Percentiles rank a stretch among this genome's conserved stretches.
These are phyloP conservation scores for Tetranychus piercei DNA, from an alignment of 2,888 invertebrate species.

Conservation along the genomic window DNA sequence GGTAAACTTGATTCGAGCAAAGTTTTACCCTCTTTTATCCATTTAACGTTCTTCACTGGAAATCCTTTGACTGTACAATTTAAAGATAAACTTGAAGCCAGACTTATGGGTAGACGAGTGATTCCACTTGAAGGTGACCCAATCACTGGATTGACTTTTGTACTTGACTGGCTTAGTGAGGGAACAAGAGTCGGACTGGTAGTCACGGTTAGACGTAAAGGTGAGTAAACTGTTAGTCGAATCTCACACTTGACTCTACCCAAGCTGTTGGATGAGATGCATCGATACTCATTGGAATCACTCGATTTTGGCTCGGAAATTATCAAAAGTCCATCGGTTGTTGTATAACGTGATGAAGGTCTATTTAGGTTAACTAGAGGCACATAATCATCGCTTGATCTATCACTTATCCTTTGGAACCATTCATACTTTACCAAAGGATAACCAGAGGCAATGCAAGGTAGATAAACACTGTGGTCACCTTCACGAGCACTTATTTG, in stretches of 20 bases:
- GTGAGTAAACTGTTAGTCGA: not conserved
- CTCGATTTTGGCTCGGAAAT: not conserved
- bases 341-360: not conserved
- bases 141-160: too few relatives aligned
- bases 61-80: conserved; percentile 20
- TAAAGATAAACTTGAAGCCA: conserved; percentile 5
- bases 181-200: not conserved
- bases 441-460: conserved; percentile 16
- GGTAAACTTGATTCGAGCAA: not conserved
- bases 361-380: not conserved
- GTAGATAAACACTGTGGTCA: conserved; percentile 14
- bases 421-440: conserved; percentile 16
- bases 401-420: not conserved
- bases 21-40: conserved; percentile 17
- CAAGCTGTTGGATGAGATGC: not conserved
- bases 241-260: not conserved
- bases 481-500: conserved; percentile 12
- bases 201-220: not conserved
- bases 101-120: not conserved
- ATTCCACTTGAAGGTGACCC: not conserved
- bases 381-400: not conserved
- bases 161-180: too few relatives aligned
- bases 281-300: not conserved
- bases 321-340: not conserved
- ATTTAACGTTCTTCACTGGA: conserved; percentile 19